Evolutionary conservation across 2,888 invertebrate species (phyloP).

Genomic region (Synanthedon myopaeformis): DNA sequence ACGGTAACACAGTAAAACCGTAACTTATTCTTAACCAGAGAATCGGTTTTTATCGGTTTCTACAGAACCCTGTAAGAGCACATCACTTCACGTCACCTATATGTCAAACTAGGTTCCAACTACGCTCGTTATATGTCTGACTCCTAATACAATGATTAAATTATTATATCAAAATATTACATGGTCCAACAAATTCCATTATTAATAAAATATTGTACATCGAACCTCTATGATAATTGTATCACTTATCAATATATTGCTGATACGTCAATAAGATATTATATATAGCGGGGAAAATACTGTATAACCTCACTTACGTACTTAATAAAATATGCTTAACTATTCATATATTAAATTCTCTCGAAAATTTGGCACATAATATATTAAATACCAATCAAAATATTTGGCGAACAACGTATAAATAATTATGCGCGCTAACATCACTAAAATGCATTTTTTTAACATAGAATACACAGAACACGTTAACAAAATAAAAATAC

Average conservation of each 20-base stretch:
- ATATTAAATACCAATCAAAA: constrained; percentile 11
- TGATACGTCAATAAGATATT: constrained; percentile 29
- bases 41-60: too few relatives aligned
- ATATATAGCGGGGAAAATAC: constrained; percentile 32
- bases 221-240: constrained; percentile 15
- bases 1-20: too few relatives aligned
- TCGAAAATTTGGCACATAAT: constrained; percentile 51
- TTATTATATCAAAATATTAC: neutral
- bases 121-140: too few relatives aligned
- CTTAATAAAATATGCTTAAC: constrained; percentile 1
- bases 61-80: too few relatives aligned
- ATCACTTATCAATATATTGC: constrained; percentile 22
- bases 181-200: constrained; percentile 26
- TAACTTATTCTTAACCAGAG: too few relatives aligned
- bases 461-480: neutral
- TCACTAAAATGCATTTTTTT: neutral
- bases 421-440: neutral
- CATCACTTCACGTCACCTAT: too few relatives aligned
- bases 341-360: constrained; percentile 51
- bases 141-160: too few relatives aligned
- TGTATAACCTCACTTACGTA: constrained; percentile 25
- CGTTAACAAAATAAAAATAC: neutral
- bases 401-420: constrained; percentile 4
- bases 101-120: too few relatives aligned
- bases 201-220: constrained; percentile 13